Base-by-base conservation (phyloP, 2,888 invertebrate genomes). In the Noctua fimbriata region DNA sequence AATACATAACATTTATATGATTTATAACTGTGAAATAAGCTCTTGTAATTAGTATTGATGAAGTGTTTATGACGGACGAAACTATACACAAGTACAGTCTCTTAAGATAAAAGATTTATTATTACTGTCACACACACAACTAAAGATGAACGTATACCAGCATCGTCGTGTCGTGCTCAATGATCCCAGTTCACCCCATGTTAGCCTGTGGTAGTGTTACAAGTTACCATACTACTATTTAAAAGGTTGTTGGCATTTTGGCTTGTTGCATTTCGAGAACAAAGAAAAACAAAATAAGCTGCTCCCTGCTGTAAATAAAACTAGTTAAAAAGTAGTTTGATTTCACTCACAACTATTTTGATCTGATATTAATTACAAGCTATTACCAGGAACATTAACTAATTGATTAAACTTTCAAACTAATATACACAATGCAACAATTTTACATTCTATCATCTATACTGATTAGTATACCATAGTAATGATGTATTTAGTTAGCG, bases 331-430 rank as follows among this genome's bases (percentile, higher is more conserved):
- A 88, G 88, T 80, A 83, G 71, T 86, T 87, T 2, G 86, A 85
- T 88, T 89, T 90, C 85, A 85, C 88, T 91, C 91, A 90, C 88
- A 89, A 92, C 89, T 92, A 92, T 89, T 93, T 94, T 94, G 94
- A 93, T 94, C 94, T 90, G 91, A 91, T 89, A 92, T 90, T 92
- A 36, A 81, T 89, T 92, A 92, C 91, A 91, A 94, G 92, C 91
- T 94, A 93, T 90, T 85, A 90, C 91, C 93, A 95, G 95, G 95
- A 95, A 95, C 95, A 77, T 93, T 93, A 82, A 91, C 91, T 93
- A 93, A 91, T 90, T 86, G 89, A 91, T 93, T 91, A 92, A 92
- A 91, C 86, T 90, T 90, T 88, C 82, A 88, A 92, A 92, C 90
- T 92, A 93, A 91, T 91, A 86, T 92, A 93, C 87, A 91, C 84